Base-by-base conservation (phyloP, 2,797 vertebrate species). In the Spea hammondii region DNA sequence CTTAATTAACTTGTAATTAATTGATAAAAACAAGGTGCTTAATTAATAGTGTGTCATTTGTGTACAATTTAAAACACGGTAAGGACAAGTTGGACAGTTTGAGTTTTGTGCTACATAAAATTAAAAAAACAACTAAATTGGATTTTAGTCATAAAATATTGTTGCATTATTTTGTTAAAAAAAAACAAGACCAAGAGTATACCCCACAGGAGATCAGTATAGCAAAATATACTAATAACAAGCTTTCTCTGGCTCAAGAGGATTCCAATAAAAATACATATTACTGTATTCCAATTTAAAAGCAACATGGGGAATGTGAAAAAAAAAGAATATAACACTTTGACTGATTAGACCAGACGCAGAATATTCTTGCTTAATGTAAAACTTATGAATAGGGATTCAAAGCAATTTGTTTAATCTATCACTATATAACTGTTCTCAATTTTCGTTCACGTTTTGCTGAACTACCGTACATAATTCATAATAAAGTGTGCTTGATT, bases 361-460 rank as follows among this genome's bases (percentile, higher is more conserved):
- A 59, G 45, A n/a, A 46, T 45, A 57, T 72, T 11, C 32, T 57
- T 72, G 54, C 12, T 60, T 72, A 72, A 72, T 72, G 46, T 47
- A 72, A 62, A 10, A 72, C 13, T n/a, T 60, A 46, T 47, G 70
- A 72, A 72, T 62, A 12, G 14, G 44, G 4, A 55, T 60, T 32
- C 5, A 59, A 50, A 5, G 6, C 8, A 51, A 77, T 64, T 51
- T 53, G 51, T 70, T 70, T 77, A 55, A 69, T 60, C n/a, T 69
- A 49, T 13, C 65, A 8, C n/a, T 8, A 48, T 49, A 60, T 60
- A 77, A 69, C 55, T 45, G 14, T 17, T 62, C 17, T 12, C 62
- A 10, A 59, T 59, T 76, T 59, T 69, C 44, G 49, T 53, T 54
- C 62, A 53, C n/a, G 14, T 51, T 67, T 13, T 67, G 10, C 14